Evolutionary conservation across 2,888 invertebrate species (phyloP), one percentile per base, ranked within the genome.

Genomic region (Lymantria monacha): DNA sequence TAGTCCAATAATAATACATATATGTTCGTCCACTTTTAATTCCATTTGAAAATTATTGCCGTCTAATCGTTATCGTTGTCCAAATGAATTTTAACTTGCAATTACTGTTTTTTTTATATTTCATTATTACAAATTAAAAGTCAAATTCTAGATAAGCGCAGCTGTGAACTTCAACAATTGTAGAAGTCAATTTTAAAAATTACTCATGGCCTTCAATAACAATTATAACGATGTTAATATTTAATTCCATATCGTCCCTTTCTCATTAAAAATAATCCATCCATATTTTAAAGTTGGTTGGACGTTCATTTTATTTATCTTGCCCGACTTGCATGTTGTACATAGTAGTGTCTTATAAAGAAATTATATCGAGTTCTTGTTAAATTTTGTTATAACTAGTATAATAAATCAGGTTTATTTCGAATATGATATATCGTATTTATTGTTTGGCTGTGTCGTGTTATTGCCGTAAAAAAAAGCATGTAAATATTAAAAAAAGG

Each of bases 301-400:
- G 87, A 87, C 81, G 80, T 83, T 79, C 78, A 79, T 79, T 82
- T 79, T 78, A 79, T 76, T 82, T 73, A 76, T 88, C 89, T 90
- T 89, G 90, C 90, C 90, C 84, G 76, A 80, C 82, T 84, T 84
- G 82, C 85, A 83, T 87, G 83, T 85, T 86, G 85, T 88, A 87
- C 61, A 88, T 88, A 89, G 70, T 83, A 83, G 81, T 76, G 61
- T 79, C 78, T 71, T 81, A 70, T 65, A 72, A 74, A 81, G 63
- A 71, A 75, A 77, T 77, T 81, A 41, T 85, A 82, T 81, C 77
- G 72, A 76, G 78, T 84, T 83, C 84, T 87, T 84, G 86, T 87
- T 87, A 82, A 84, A 83, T 80, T 87, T 85, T 86, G 85, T 81
- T 83, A 83, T 83, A 75, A 79, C 74, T 88, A 86, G 84, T 84